A percentile compares a stretch with the other conserved stretches of the same genome.
phyloP scores from a whole-genome alignment of 2,888 invertebrate species.

The Ceratothoa steindachneri region DNA sequence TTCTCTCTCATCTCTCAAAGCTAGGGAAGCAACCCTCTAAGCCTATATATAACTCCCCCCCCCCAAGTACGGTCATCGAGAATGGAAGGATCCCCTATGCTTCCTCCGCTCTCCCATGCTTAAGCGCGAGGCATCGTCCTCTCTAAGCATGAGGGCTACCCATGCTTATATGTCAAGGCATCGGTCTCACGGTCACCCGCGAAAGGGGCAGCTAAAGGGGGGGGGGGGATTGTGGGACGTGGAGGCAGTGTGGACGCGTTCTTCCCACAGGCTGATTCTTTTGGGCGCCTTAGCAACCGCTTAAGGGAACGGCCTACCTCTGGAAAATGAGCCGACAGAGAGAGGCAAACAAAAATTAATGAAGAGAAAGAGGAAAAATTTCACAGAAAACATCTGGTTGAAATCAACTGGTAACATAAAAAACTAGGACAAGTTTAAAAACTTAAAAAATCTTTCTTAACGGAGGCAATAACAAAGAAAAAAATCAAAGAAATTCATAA shows the following conservation, averaged over 20 bases:
- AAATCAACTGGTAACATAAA: too few species aligned
- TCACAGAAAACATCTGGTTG: too few species aligned
- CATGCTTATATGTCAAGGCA: conserved; percentile 7
- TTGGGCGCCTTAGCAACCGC: neutral
- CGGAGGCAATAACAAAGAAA: too few species aligned
- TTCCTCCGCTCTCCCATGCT: conserved; percentile 7
- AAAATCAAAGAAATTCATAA: too few species aligned
- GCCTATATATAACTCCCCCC: neutral
- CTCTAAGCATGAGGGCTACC: neutral
- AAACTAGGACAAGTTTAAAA: too few species aligned
- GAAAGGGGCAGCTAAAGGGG: neutral
- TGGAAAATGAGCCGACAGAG: neutral
- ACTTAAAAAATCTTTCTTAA: too few species aligned
- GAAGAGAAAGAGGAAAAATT: neutral
- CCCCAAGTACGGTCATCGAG: neutral
- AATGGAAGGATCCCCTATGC: neutral
- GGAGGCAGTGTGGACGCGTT: neutral
- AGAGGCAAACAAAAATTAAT: neutral
- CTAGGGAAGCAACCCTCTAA: neutral
- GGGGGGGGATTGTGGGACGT: neutral
- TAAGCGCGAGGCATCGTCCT: neutral
- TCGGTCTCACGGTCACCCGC: neutral
- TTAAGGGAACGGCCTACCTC: too few species aligned
- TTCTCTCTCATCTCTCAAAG: neutral
- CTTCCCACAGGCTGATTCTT: neutral